phyloP scores from a whole-genome alignment of 2,113 vertebrate species.

The Ardeotis arabs region DNA sequence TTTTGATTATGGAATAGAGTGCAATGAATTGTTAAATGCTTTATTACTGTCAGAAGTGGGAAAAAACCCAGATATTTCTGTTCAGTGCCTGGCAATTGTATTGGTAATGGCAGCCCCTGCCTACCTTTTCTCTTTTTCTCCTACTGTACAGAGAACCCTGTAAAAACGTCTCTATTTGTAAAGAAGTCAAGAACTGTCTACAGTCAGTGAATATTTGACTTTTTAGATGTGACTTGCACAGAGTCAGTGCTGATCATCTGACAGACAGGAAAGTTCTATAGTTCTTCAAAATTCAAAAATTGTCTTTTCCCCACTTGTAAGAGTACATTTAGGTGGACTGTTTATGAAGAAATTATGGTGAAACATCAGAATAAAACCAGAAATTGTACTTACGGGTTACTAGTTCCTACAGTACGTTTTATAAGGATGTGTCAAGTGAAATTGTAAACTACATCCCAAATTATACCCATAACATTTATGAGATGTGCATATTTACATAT shows the following conservation, averaged over 20 bases:
- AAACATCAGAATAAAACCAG: background rate
- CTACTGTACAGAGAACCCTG: background rate
- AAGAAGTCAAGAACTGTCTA: background rate
- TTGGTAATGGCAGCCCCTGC: background rate
- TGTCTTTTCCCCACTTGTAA: background rate
- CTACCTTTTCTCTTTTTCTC: background rate
- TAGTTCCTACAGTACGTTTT: background rate
- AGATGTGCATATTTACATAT: background rate
- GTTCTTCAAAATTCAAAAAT: background rate
- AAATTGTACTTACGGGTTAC: background rate
- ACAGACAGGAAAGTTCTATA: background rate
- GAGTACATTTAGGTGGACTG: background rate
- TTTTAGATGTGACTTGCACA: background rate
- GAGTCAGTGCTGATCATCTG: background rate
- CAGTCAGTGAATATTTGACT: background rate
- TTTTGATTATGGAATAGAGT: background rate
- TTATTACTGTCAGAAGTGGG: background rate
- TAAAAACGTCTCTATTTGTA: background rate
- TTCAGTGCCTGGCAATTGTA: background rate
- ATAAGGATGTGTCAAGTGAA: background rate
- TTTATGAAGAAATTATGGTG: background rate
- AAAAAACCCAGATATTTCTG: background rate
- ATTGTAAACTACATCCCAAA: background rate
- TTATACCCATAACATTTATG: background rate
- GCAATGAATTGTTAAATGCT: background rate